Base-by-base conservation (phyloP, 2,113 vertebrate genomes). In the Aptenodytes patagonicus region DNA sequence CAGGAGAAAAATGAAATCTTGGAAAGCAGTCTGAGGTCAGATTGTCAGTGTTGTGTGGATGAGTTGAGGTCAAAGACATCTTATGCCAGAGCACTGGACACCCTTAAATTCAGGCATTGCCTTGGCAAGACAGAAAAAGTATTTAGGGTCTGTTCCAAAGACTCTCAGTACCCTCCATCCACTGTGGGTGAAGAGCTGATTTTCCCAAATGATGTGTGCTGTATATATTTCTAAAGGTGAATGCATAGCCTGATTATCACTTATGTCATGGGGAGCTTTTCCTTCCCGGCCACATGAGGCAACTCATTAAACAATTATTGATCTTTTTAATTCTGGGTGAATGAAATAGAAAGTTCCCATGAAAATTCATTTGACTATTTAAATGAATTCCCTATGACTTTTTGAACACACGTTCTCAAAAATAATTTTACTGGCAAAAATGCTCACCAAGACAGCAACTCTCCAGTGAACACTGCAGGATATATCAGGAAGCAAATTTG, bases 1-100 rank as follows among this genome's bases (percentile, higher is more conserved):
- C 76, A 44, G 25, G 38, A 38, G n/a, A 68, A 91, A 93, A 95
- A 72, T 40, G 34, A 85, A 80, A 83, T 34, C 66, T 62, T 83
- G 54, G 20, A 57, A 81, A 80, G 40, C 9, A 2, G 10, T 46
- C 34, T 24, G 9, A 88, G 80, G 31, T 91, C 85, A 87, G 66
- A 47, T 93, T 95, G 91, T 73, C 47, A 36, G 69, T 72, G 83
- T 44, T 79, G 32, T 65, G 15, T 11, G 8, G 51, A 72, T 55
- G 28, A 68, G 29, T 80, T 64, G 71, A 95, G 49, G 62, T 93
- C 86, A 95, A 75, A 92, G 61, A 71, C 83, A 70, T 57, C 76
- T 90, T 79, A 29, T 20, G 46, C 38, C 79, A 70, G 61, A 89
- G 32, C 21, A 61, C 32, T 44, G 28, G 31, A 15, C 46, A 29